phyloP scores from a whole-genome alignment of 2,113 vertebrate genomes.

The Petrocephalus zakoni region DNA sequence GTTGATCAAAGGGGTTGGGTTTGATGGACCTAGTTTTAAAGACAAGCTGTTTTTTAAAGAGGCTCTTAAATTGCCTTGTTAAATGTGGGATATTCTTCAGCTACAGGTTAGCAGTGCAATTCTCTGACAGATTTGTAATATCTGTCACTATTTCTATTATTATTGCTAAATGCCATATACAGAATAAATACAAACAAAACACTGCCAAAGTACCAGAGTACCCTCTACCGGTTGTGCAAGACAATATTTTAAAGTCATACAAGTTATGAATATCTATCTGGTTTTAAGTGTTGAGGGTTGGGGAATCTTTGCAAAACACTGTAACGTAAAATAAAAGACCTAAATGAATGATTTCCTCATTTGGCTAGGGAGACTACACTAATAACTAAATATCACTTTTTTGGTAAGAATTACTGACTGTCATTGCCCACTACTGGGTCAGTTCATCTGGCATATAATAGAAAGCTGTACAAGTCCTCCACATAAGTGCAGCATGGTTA shows the following conservation, averaged over 20 bases:
- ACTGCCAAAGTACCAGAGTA: neutral
- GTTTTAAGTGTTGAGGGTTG: neutral
- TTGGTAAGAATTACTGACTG: neutral
- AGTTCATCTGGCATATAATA: neutral
- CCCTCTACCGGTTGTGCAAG: neutral
- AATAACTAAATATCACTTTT: neutral
- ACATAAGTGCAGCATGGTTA: neutral
- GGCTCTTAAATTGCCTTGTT: slow-evolving; percentile 51
- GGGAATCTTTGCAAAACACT: neutral
- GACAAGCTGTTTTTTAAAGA: slow-evolving; percentile 46
- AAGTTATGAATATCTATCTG: neutral
- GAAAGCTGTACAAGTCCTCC: neutral
- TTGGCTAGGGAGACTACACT: neutral
- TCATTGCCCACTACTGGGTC: neutral
- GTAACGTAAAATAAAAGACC: neutral
- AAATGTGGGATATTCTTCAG: slow-evolving; percentile 47
- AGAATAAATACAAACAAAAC: neutral
- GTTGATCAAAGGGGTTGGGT: slow-evolving; percentile 55
- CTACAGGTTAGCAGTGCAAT: slow-evolving; percentile 18
- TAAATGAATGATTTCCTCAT: neutral
- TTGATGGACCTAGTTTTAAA: slow-evolving; percentile 48
- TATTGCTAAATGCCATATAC: neutral
- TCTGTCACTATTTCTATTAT: neutral
- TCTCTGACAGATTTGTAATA: neutral
- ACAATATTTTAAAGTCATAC: neutral